These are phyloP conservation scores for Brachynemurus nebulosus DNA, from an alignment of 2,888 invertebrate genomes.

Conservation along the genomic window DNA sequence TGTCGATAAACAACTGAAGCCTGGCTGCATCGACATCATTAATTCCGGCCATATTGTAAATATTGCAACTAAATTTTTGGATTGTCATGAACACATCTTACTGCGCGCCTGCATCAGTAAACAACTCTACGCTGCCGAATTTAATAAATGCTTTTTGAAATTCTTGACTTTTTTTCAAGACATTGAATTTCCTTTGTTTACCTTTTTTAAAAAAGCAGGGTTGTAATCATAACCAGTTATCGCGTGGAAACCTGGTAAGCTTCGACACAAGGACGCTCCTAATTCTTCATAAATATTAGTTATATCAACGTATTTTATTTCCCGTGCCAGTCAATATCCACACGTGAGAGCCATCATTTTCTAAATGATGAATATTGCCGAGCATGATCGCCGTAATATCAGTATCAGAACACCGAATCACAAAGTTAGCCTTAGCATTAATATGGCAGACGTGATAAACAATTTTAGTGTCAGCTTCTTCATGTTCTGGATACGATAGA, in stretches of 20 bases:
- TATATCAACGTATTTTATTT: conserved; percentile 17
- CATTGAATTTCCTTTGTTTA: conserved; percentile 7
- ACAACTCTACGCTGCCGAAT: background rate
- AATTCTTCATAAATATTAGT: conserved; percentile 14
- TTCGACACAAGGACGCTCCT: conserved; percentile 9
- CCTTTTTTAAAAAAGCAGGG: conserved; percentile 17
- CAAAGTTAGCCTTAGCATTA: conserved; percentile 16
- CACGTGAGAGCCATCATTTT: conserved; percentile 16
- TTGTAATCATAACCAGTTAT: conserved; percentile 19
- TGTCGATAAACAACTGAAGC: background rate
- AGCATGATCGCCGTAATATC: conserved; percentile 20
- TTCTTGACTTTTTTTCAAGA: conserved; percentile 6
- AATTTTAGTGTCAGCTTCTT: conserved; percentile 19
- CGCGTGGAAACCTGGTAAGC: conserved; percentile 14
- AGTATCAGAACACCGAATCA: conserved; percentile 18
- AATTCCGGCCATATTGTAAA: background rate
- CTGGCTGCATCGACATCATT: background rate
- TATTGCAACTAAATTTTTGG: conserved; percentile 1
- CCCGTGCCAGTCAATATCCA: conserved; percentile 18
- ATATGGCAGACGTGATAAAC: conserved; percentile 5
- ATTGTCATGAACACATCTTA: background rate
- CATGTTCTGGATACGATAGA: conserved; percentile 14
- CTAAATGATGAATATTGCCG: conserved; percentile 18
- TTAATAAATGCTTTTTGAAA: background rate
- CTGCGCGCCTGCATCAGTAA: background rate